A percentile compares a stretch with the other conserved stretches of the same genome.
phyloP scores from a whole-genome alignment of 1,140 invertebrate genomes.

The Mercenaria mercenaria region DNA sequence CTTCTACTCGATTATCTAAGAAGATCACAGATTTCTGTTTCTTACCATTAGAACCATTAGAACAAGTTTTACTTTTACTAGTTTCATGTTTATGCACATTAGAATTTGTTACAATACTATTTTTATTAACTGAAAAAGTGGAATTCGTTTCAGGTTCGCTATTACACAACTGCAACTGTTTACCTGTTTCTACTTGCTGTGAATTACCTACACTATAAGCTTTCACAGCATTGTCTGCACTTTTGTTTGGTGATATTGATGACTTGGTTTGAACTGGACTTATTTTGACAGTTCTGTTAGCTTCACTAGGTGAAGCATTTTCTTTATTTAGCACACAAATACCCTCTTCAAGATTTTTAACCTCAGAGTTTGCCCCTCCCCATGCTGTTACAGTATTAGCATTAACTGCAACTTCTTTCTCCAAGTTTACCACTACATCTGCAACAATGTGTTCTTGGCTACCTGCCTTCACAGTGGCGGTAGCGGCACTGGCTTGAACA shows the following conservation, averaged over 20 bases:
- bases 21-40: constrained; percentile 78
- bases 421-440: constrained; percentile 19
- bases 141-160: constrained; percentile 51
- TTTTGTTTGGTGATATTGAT: constrained; percentile 27
- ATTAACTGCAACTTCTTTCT: not conserved
- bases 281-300: not conserved
- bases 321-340: constrained; percentile 20
- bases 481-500: not conserved
- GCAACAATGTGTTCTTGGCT: constrained; percentile 65
- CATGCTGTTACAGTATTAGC: not conserved
- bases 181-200: not conserved
- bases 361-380: not conserved
- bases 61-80: constrained; percentile 36
- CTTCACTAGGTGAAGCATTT: constrained; percentile 15
- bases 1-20: constrained; percentile 75
- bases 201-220: not conserved
- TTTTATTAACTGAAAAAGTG: constrained; percentile 49
- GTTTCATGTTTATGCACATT: constrained; percentile 68
- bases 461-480: constrained; percentile 53
- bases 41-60: constrained; percentile 35
- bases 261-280: not conserved
- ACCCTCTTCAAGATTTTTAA: not conserved
- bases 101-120: constrained; percentile 55
- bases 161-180: not conserved
- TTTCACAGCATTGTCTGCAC: not conserved